Conservation (phyloP, 2,888 invertebrate species). For the Aleiodes alternator region DNA sequence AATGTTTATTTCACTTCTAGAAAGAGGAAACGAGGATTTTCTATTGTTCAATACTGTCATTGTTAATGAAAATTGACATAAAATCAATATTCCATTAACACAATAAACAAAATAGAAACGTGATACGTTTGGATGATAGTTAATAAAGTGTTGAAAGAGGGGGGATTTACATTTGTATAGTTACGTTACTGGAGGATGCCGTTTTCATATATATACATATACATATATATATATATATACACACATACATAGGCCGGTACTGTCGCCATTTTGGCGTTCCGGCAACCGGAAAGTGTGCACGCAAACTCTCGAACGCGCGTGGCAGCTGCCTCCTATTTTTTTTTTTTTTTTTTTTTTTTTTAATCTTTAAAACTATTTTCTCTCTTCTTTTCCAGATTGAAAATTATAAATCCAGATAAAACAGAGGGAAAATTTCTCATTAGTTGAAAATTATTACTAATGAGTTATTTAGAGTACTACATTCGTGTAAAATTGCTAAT, state of each 20-base stretch:
- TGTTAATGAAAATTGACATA: too few species aligned
- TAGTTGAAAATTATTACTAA: slow-evolving; percentile 7
- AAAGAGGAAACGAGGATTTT: too few species aligned
- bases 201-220: not conserved
- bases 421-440: not conserved
- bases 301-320: slow-evolving; percentile 49
- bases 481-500: slow-evolving; percentile 8
- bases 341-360: not conserved
- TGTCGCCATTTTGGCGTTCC: slow-evolving; percentile 75
- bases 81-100: too few species aligned
- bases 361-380: slow-evolving; percentile 8
- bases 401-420: not conserved
- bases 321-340: slow-evolving; percentile 46
- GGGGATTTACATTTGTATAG: not conserved
- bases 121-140: too few species aligned
- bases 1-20: too few species aligned
- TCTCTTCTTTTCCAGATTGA: not conserved
- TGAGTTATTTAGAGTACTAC: slow-evolving; percentile 15
- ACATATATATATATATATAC: too few species aligned
- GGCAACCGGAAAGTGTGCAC: slow-evolving; percentile 62
- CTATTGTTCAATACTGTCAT: too few species aligned
- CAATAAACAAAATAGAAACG: too few species aligned
- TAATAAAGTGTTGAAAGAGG: not conserved
- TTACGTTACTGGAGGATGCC: slow-evolving; percentile 57
- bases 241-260: slow-evolving; percentile 60